phyloP scores from a whole-genome alignment of 2,113 vertebrate genomes.

The Malurus elegans region DNA sequence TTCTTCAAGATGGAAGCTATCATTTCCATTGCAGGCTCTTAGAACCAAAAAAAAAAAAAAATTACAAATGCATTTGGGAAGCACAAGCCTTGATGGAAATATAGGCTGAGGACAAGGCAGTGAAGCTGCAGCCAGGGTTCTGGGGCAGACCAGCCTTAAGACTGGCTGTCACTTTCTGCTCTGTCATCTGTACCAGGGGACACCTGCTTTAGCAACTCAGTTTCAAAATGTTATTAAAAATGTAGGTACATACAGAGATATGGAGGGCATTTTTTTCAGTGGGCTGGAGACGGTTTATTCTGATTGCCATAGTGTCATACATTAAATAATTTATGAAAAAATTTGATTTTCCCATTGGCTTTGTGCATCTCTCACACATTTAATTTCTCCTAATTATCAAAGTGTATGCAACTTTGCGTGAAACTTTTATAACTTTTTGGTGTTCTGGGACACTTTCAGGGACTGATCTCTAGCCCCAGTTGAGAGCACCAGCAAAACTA shows the following conservation, averaged over 20 bases:
- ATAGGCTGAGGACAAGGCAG: not conserved
- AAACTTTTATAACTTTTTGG: not conserved
- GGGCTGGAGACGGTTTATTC: not conserved
- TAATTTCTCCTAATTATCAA: not conserved
- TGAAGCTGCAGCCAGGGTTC: not conserved
- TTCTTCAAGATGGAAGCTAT: not conserved
- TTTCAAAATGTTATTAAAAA: not conserved
- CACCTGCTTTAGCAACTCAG: not conserved
- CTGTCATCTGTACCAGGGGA: not conserved
- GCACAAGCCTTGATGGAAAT: not conserved
- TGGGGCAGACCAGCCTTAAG: not conserved
- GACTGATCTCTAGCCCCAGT: accelerated
- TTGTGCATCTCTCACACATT: not conserved
- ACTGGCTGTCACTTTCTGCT: not conserved
- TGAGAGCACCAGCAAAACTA: not conserved
- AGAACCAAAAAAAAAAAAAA: not conserved
- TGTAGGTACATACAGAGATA: accelerated
- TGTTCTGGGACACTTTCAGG: not conserved
- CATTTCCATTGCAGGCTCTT: not conserved
- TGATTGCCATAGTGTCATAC: accelerated
- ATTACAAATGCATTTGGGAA: not conserved
- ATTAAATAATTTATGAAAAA: not conserved
- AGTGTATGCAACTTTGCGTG: accelerated
- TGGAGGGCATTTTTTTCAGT: not conserved
- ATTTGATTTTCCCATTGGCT: not conserved